Evolutionary conservation across 1,140 invertebrate species (phyloP), one percentile per base, ranked within the genome.

Genomic region (Diorhabda sublineata): DNA sequence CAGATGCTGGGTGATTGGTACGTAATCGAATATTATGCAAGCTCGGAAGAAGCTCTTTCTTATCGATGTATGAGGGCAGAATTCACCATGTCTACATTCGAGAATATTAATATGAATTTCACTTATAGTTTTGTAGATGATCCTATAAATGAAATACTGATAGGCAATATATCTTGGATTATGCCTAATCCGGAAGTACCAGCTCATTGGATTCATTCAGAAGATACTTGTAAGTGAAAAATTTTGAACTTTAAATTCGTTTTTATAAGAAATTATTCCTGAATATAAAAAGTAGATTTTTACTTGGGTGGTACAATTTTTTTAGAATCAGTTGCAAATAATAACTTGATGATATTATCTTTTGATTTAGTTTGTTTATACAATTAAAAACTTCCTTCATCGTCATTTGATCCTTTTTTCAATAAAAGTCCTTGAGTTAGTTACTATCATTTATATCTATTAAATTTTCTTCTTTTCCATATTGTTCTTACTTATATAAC

Each of bases 81-180:
- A 60, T 89, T 95, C 63, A 88, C 87, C 3, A 84, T 88, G 66
- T 83, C 86, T 2, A 69, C 81, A 5, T 73, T 80, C 52, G 66
- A 76, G 42, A 75, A 78, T 11, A 77, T 81, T 58, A 91, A 89
- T 3, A 93, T 95, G 92, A 92, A 92, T 78, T 93, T 95, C 77
- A 93, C 90, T 5, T 95, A 93, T 76, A 90, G 88, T 64, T 95
- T 91, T 74, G 88, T 87, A 0, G 91, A 94, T 76, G 92, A 94
- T 82, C 93, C 92, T 1, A 80, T 91, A 5, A 89, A 91, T 42
- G 92, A 94, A 78, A 86, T 87, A 68, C 84, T 94, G 4, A 81
- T 88, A 8, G 92, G 92, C 1, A 95, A 94, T 77, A 93, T 95
- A 64, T 94, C 92, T 0, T 95, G 92, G 92, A 85, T 86, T 70